Percentiles rank a stretch among this genome's conserved stretches.
These are phyloP conservation scores for Prochilodus magdalenae DNA, from an alignment of 2,113 vertebrate genomes.

Conservation along the genomic window DNA sequence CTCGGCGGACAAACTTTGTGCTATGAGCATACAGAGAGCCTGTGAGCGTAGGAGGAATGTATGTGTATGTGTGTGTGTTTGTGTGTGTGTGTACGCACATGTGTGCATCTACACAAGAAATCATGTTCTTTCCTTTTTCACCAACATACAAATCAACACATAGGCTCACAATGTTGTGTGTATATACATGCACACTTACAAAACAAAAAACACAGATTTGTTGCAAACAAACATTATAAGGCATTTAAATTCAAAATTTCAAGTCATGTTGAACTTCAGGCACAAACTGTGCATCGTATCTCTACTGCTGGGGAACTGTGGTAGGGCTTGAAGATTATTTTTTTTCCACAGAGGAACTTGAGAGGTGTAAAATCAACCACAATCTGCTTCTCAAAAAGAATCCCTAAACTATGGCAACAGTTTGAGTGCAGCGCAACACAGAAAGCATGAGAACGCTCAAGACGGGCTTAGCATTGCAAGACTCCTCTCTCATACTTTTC, in stretches of 20 bases:
- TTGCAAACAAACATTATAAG: not conserved
- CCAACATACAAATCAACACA: not conserved
- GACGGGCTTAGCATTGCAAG: too few species aligned
- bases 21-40: slow-evolving; percentile 44
- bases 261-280: too few species aligned
- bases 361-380: slow-evolving; percentile 57
- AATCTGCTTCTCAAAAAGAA: not conserved
- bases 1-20: slow-evolving; percentile 64
- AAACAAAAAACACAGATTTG: not conserved
- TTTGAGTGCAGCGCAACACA: not conserved
- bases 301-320: not conserved
- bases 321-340: not conserved
- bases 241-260: too few species aligned
- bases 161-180: not conserved
- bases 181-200: not conserved
- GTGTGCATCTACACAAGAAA: not conserved
- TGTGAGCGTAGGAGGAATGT: slow-evolving; percentile 32
- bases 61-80: not conserved
- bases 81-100: not conserved
- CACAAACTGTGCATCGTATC: not conserved
- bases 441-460: not conserved
- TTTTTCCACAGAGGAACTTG: not conserved
- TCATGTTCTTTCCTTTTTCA: not conserved
- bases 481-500: too few species aligned
- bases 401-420: not conserved